Percentiles rank a stretch among this genome's conserved stretches.
Conservation (phyloP, 2,888 invertebrate species). For the Xestia c-nigrum region DNA sequence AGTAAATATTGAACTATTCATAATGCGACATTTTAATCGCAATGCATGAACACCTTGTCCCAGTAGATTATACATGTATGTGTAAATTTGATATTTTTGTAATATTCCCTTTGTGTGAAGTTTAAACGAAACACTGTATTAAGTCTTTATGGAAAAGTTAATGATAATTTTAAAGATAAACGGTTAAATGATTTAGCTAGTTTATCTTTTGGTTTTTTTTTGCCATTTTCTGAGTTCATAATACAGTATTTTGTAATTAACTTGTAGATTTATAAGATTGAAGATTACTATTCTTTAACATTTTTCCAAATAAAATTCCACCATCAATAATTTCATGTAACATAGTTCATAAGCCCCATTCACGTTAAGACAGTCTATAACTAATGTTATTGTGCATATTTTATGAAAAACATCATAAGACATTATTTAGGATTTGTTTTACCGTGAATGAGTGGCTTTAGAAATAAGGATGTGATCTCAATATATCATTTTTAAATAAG, state of each 20-base stretch:
- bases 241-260: constrained; percentile 46
- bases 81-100: constrained; percentile 67
- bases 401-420: constrained; percentile 12
- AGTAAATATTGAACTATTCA: constrained; percentile 49
- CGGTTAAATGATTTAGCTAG: constrained; percentile 21
- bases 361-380: constrained; percentile 42
- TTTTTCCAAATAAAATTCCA: constrained; percentile 59
- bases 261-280: constrained; percentile 56
- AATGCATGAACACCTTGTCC: constrained; percentile 47
- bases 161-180: not conserved
- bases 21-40: constrained; percentile 29
- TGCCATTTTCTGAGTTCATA: not conserved
- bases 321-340: constrained; percentile 56
- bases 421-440: constrained; percentile 18
- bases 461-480: constrained; percentile 82
- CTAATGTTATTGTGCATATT: constrained; percentile 7
- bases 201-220: not conserved
- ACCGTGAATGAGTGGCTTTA: constrained; percentile 58
- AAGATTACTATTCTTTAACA: constrained; percentile 60
- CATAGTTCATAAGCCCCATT: constrained; percentile 54
- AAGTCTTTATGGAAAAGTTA: not conserved
- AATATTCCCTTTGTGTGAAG: constrained; percentile 53
- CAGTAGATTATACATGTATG: constrained; percentile 53
- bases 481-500: constrained; percentile 72
- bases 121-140: constrained; percentile 44